Evolutionary conservation across 1,140 invertebrate genomes (phyloP).

Genomic region (Lethrus apterus): DNA sequence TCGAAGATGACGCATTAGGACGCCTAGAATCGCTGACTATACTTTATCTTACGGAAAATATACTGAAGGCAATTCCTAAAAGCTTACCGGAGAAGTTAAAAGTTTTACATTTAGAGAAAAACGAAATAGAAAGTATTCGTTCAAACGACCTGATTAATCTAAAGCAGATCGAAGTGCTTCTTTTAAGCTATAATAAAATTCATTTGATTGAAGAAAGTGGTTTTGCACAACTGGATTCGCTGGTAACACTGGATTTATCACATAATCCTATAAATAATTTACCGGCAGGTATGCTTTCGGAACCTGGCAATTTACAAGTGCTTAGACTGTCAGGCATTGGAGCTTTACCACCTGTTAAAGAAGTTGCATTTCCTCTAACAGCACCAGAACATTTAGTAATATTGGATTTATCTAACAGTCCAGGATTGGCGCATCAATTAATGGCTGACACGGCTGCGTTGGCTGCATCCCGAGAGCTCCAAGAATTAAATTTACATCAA

Average conservation of each 20-base stretch:
- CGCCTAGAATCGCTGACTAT: slow-evolving; percentile 70
- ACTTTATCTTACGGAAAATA: slow-evolving; percentile 73
- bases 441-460: slow-evolving; percentile 62
- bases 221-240: slow-evolving; percentile 55
- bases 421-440: slow-evolving; percentile 58
- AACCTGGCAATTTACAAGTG: slow-evolving; percentile 54
- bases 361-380: slow-evolving; percentile 61
- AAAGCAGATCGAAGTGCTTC: slow-evolving; percentile 59
- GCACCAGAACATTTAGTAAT: slow-evolving; percentile 60
- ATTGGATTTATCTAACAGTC: slow-evolving; percentile 67
- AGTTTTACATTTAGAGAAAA: slow-evolving; percentile 56
- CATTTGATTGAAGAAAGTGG: slow-evolving; percentile 55
- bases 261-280: slow-evolving; percentile 65
- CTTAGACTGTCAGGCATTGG: slow-evolving; percentile 61
- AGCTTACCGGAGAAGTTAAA: slow-evolving; percentile 57
- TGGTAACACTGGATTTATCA: slow-evolving; percentile 68
- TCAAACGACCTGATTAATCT: slow-evolving; percentile 62
- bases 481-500: slow-evolving; percentile 60
- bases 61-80: slow-evolving; percentile 56
- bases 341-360: slow-evolving; percentile 47
- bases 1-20: slow-evolving; percentile 83
- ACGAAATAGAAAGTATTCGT: slow-evolving; percentile 53
- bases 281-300: slow-evolving; percentile 57
- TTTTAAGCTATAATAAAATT: slow-evolving; percentile 61
- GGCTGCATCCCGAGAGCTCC: slow-evolving; percentile 57